Percentiles rank a stretch among this genome's conserved stretches.
These are phyloP conservation scores for Scytalopus superciliaris DNA, from an alignment of 2,113 vertebrate species.

Conservation along the genomic window DNA sequence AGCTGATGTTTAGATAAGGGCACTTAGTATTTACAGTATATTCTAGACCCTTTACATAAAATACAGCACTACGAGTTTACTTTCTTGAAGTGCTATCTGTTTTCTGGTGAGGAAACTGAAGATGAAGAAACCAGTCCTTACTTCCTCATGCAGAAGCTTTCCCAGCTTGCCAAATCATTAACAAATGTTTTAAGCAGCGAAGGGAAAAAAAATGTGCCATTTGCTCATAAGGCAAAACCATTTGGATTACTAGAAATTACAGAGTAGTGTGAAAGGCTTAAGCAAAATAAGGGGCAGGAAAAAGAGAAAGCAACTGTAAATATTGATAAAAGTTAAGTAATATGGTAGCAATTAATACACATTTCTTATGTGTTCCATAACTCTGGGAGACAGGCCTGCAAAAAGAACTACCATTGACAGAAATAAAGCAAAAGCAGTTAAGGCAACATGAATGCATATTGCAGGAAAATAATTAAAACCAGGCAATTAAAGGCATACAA, in stretches of 20 bases:
- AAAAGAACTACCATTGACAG: neutral
- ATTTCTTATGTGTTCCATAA: neutral
- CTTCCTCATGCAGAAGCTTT: neutral
- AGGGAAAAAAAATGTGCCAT: neutral
- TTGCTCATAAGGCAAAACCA: slow-evolving; percentile 34
- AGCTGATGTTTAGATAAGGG: neutral
- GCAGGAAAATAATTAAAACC: neutral
- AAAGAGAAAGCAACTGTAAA: slow-evolving; percentile 12
- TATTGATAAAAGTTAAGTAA: slow-evolving; percentile 9
- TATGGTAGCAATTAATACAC: neutral
- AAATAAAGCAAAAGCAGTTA: neutral
- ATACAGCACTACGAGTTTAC: neutral
- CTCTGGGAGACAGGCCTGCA: neutral
- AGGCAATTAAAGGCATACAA: neutral
- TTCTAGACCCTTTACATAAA: neutral
- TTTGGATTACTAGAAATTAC: slow-evolving; percentile 15
- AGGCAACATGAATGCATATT: neutral
- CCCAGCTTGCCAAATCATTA: slow-evolving; percentile 23
- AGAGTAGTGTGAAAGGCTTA: slow-evolving; percentile 9
- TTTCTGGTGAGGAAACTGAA: neutral
- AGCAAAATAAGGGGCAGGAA: neutral
- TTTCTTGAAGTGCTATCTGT: neutral
- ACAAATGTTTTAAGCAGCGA: neutral
- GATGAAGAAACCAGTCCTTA: neutral
- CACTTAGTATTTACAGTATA: neutral